These are phyloP conservation scores for Dendropsophus ebraccatus DNA, from an alignment of 2,113 vertebrate genomes.

Conservation along the genomic window DNA sequence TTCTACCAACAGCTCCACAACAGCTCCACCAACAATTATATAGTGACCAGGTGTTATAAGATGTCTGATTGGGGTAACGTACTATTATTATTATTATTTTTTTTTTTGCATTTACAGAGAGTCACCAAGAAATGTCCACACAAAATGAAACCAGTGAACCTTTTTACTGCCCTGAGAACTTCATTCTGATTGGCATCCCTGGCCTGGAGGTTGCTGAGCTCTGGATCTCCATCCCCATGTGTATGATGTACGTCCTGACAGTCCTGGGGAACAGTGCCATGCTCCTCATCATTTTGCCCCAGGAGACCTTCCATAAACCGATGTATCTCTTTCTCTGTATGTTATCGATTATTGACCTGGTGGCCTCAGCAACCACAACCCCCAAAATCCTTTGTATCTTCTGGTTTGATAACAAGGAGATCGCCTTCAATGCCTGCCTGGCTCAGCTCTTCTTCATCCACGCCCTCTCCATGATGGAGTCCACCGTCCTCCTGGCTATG, in stretches of 20 bases:
- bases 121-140: background rate
- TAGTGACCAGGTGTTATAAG: too few species aligned
- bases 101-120: too few species aligned
- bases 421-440: conserved; percentile 32
- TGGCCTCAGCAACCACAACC: conserved; percentile 18
- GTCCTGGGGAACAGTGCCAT: conserved; percentile 26
- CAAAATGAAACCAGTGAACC: background rate
- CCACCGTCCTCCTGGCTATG: conserved; percentile 40
- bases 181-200: conserved; percentile 28
- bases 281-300: conserved; percentile 7
- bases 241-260: background rate
- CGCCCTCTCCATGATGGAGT: conserved; percentile 39
- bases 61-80: too few species aligned
- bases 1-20: too few species aligned
- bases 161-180: conserved; percentile 5
- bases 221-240: conserved; percentile 44
- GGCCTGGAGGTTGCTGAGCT: conserved; percentile 5
- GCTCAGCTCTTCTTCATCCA: conserved; percentile 54
- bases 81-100: too few species aligned
- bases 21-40: too few species aligned
- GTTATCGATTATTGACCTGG: conserved; percentile 45
- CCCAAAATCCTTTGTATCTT: conserved; percentile 54
- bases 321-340: conserved; percentile 53
- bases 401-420: conserved; percentile 15
- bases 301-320: conserved; percentile 30